Evolutionary conservation across 2,113 vertebrate genomes (phyloP), one percentile per base, ranked within the genome.

Genomic region (Periophthalmus modestus): DNA sequence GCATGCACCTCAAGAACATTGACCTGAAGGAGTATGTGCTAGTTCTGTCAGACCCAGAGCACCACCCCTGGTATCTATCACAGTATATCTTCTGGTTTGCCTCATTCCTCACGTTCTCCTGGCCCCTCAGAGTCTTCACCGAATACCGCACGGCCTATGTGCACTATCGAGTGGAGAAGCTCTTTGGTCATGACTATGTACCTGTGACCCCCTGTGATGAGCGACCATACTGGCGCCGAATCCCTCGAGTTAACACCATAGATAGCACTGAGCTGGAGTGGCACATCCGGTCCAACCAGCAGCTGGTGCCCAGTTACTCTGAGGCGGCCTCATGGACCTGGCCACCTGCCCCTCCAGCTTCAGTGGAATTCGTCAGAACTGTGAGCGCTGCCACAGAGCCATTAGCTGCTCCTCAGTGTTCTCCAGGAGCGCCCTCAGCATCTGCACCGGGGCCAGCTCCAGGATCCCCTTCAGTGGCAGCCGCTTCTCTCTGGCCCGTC

Each of bases 271-370:
- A 98, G 79, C 89, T 98, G 75, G 97, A 98, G 81, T 98, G 97
- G 97, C 97, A 98, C 88, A 98, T 98, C 80, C 94, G 97, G 2
- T 98, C 96, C 88, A 98, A 98, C 86, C 97, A 97, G 94, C 97
- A 98, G 78, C 93, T 98, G 80, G 97, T 98, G 77, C 97, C 97
- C 86, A 98, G 97, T 87, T 98, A 98, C 88, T 98, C 97, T 0
- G 97, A 98, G 71, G 97, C 97, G 96, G 97, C 67, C 91, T 98
- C 67, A 98, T 98, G 96, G 97, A 98, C 86, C 90, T 98, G 78
- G 96, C 95, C 13, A 96, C 94, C 75, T 92, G 95, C 33, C 94
- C 95, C 0, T 81, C 95, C 66, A 88, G 88, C 3, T 95, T 94
- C 80, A 77, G 93, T 16, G 93, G 94, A 3, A 91, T 92, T 66